Evolutionary conservation across 1,140 invertebrate species (phyloP), one percentile per base, ranked within the genome.

Genomic region (Drosophila ficusphila): DNA sequence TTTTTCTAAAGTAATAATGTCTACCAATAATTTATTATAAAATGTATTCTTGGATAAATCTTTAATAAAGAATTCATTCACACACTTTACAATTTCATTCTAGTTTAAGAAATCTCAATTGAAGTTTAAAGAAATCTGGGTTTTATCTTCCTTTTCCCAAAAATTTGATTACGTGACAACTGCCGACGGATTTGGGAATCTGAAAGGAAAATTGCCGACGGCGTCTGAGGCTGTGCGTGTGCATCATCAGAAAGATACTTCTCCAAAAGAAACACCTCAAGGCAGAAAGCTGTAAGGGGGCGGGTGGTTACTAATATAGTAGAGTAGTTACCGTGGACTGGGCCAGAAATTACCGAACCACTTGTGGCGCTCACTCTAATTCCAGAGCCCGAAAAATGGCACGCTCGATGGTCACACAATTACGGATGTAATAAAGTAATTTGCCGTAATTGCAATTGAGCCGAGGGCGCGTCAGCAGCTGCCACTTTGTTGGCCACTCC

Each of bases 401-500:
- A 88, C 78, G 82, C 88, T 90, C 64, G 82, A 88, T 90, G 88
- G 88, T 88, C 88, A 90, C 82, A 90, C 88, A 90, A 90, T 90
- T 90, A 90, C 88, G 88, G 86, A 90, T 90, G 88, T 90, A 90
- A 90, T 90, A 90, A 90, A 90, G 79, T 88, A 88, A 90, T 90
- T 90, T 90, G 76, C 77, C 82, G 82, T 90, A 90, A 90, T 90
- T 90, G 88, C 88, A 86, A 90, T 90, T 79, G 86, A 90, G 88
- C 75, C 76, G 64, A 76, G 62, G 46, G 61, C 62, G 62, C 71
- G 62, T 67, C 62, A 27, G 44, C 64, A 67, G 64, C 64, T 67
- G 64, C 41, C 19, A 46, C 41, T 19, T 34, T 36, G 64, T 42
- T 33, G 11, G 8, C 29, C 18, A 23, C 25, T 44, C 42, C 34